Evolutionary conservation across 2,113 vertebrate genomes (phyloP), one percentile per base, ranked within the genome.

Genomic region (Parus major): DNA sequence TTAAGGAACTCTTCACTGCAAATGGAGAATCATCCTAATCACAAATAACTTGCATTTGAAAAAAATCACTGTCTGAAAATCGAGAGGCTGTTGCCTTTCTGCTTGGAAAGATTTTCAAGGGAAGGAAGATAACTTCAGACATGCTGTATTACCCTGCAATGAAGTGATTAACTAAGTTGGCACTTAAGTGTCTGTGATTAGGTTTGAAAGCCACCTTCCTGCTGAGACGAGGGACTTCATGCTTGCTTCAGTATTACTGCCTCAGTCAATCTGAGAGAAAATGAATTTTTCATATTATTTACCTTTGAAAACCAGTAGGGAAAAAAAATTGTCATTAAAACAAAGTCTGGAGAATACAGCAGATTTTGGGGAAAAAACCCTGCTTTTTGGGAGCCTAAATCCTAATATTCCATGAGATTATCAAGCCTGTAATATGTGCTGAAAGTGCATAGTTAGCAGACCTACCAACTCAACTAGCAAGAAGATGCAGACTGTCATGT

Each of bases 161-260:
- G 21, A 94, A 92, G 88, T 89, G 4, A 92, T 91, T 86, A 92
- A 82, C 70, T 53, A 75, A 86, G 61, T 42, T 80, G 76, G 46
- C 72, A 92, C 66, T 86, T 90, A 49, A 76, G 46, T 60, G 39
- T 31, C 82, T 50, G 29, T 52, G 88, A 92, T 75, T 31, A 77
- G 29, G 39, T 91, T 88, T 94, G 57, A 94, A 93, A 93, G 44
- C 63, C 77, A 89, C 60, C 20, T n/a, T 60, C 86, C 81, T 73
- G 49, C 44, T 79, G 83, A 79, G 82, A 57, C 14, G 6, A 92
- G 60, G 31, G 53, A 76, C 47, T 68, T 90, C 11, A 41, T 5
- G 49, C 57, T 86, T 90, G 57, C 61, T 20, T 71, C 63, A 11
- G 18, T 65, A 36, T 39, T 75, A 71, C 11, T 29, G 15, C 57